phyloP scores from a whole-genome alignment of 2,113 vertebrate genomes.

The Entelurus aequoreus region DNA sequence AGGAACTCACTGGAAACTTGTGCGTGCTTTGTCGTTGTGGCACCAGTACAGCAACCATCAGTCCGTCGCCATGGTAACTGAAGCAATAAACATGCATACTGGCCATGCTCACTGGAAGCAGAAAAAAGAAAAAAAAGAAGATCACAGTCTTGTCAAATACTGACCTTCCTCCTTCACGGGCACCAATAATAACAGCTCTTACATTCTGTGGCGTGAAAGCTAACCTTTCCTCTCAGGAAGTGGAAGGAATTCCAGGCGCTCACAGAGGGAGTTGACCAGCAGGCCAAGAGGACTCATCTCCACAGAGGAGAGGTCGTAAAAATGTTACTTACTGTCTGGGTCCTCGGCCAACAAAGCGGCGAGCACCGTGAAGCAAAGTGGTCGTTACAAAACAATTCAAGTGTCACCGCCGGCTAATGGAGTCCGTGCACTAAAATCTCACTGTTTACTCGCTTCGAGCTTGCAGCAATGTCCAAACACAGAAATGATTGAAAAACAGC shows the following conservation, averaged over 20 bases:
- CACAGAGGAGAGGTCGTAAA: conserved; percentile 44
- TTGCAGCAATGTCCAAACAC: too few species aligned
- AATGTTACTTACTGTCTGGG: conserved; percentile 27
- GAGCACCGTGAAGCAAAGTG: conserved; percentile 46
- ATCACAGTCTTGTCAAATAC: not conserved
- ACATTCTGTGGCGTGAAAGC: conserved; percentile 23
- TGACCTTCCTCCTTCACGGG: not conserved
- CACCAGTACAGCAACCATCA: conserved; percentile 34
- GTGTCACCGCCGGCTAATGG: conserved; percentile 44
- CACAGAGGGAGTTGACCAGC: conserved; percentile 40
- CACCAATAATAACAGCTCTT: conserved; percentile 11
- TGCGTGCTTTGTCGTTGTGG: conserved; percentile 17
- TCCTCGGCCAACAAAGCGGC: conserved; percentile 47
- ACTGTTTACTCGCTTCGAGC: conserved; percentile 19
- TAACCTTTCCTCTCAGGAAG: conserved; percentile 49
- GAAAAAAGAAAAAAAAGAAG: not conserved
- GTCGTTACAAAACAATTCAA: conserved; percentile 58
- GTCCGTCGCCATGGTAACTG: conserved; percentile 35
- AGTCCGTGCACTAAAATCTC: conserved; percentile 20
- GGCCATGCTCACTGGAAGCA: not conserved
- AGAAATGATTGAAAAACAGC: too few species aligned
- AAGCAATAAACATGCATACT: conserved; percentile 49
- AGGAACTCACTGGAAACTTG: conserved; percentile 37
- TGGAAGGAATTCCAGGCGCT: conserved; percentile 43
- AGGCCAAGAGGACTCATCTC: conserved; percentile 38